Evolutionary conservation across 2,113 vertebrate species (phyloP).

Genomic region (Fregetta grallaria): DNA sequence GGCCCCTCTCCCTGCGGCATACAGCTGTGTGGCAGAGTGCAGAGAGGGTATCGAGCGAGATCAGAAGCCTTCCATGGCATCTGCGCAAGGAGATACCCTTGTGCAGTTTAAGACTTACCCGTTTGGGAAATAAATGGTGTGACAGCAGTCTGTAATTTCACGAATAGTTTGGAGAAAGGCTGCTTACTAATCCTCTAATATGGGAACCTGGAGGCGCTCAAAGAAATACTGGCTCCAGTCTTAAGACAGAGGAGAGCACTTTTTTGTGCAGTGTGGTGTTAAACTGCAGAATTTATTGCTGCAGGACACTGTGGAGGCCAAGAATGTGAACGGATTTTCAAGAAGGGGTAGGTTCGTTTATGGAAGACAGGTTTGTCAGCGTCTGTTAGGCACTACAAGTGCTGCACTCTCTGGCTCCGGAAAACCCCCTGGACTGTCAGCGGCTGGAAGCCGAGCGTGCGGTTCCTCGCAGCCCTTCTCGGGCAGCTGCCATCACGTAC

Average conservation of each 20-base stretch:
- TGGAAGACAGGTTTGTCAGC: not conserved
- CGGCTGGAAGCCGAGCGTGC: rapidly evolving
- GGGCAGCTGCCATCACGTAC: rapidly evolving
- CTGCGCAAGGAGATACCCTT: not conserved
- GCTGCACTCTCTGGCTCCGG: rapidly evolving
- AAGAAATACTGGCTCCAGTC: not conserved
- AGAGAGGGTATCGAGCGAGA: rapidly evolving
- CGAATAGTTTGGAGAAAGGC: not conserved
- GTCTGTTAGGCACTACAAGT: not conserved
- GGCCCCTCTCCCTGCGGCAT: rapidly evolving
- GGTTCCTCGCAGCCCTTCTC: not conserved
- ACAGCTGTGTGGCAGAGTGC: not conserved
- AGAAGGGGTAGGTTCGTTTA: not conserved
- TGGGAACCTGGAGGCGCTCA: not conserved
- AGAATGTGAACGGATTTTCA: not conserved
- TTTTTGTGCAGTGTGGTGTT: not conserved
- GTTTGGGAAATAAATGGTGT: not conserved
- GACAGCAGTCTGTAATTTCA: not conserved
- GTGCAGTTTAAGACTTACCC: not conserved
- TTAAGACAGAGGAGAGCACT: not conserved
- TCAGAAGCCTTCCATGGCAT: not conserved
- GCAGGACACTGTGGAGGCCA: not conserved
- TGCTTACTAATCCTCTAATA: not conserved
- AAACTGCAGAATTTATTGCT: not conserved
- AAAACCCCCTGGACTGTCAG: too few relatives aligned